A percentile compares a stretch with the other conserved stretches of the same genome.
Conservation (phyloP, 2,888 invertebrate species). For the Folsomia candida region DNA sequence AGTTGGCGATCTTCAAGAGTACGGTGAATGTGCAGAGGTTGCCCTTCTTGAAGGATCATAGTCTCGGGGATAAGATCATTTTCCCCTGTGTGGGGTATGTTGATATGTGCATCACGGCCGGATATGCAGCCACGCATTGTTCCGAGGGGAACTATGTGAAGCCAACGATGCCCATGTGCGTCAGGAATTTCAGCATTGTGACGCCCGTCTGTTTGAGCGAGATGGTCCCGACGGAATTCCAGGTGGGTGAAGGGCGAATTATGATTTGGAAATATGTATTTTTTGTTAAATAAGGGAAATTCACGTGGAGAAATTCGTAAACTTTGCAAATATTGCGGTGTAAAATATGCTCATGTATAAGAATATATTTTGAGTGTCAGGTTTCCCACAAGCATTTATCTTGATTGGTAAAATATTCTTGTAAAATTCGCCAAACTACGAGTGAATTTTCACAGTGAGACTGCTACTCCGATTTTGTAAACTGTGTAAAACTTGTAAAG, state of each 20-base stretch:
- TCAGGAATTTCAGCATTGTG: constrained; percentile 14
- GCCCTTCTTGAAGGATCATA: constrained; percentile 24
- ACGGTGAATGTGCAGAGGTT: constrained; percentile 10
- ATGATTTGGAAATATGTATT: neutral
- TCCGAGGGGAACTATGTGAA: neutral
- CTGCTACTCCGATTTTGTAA: no score
- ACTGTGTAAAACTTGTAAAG: no score
- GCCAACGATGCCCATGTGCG: constrained; percentile 14
- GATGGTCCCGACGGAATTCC: neutral
- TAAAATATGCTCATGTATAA: no score
- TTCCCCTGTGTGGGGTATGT: constrained; percentile 29
- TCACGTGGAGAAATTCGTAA: no score
- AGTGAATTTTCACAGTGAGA: no score
- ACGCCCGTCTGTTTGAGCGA: constrained; percentile 16
- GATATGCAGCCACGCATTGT: constrained; percentile 16
- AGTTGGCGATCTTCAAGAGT: constrained; percentile 16
- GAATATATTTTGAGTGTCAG: no score
- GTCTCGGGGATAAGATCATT: constrained; percentile 19
- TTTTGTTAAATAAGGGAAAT: no score
- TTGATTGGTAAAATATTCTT: no score
- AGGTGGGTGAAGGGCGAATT: constrained; percentile 14
- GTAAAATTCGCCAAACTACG: no score
- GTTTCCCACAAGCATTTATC: no score
- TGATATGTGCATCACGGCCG: constrained; percentile 25
- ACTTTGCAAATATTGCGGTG: no score